These are phyloP conservation scores for Coendou prehensilis DNA, from an alignment of 2,797 vertebrate genomes.

Conservation along the genomic window DNA sequence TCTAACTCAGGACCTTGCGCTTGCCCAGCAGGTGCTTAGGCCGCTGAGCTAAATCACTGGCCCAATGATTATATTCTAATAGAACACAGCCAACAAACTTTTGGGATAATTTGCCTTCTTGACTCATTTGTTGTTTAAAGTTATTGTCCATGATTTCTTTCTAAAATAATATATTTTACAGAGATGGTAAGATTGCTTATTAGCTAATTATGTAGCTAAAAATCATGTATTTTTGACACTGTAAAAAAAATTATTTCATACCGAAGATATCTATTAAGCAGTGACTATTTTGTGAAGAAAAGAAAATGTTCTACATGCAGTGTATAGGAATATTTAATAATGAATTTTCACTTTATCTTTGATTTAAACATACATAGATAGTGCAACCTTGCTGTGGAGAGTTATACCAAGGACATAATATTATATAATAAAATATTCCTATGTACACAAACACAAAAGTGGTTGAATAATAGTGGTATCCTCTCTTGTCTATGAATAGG, in stretches of 20 bases:
- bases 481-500: background rate
- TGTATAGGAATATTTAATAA: background rate
- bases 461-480: background rate
- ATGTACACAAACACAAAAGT: background rate
- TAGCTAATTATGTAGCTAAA: background rate
- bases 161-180: conserved; percentile 4
- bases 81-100: background rate
- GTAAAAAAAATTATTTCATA: background rate
- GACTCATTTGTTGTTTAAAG: background rate
- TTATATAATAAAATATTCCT: background rate
- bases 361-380: background rate
- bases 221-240: background rate
- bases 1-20: too few species aligned
- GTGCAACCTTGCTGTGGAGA: background rate
- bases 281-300: background rate
- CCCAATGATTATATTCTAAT: background rate
- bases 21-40: too few species aligned
- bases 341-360: background rate
- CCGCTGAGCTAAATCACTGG: too few species aligned
- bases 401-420: background rate
- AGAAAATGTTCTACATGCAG: background rate
- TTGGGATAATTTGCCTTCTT: background rate
- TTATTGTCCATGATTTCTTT: background rate
- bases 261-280: background rate
- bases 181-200: background rate